Percentiles rank a stretch among this genome's conserved stretches.
These are phyloP conservation scores for Sitta europaea DNA, from an alignment of 2,113 vertebrate genomes.

Conservation along the genomic window DNA sequence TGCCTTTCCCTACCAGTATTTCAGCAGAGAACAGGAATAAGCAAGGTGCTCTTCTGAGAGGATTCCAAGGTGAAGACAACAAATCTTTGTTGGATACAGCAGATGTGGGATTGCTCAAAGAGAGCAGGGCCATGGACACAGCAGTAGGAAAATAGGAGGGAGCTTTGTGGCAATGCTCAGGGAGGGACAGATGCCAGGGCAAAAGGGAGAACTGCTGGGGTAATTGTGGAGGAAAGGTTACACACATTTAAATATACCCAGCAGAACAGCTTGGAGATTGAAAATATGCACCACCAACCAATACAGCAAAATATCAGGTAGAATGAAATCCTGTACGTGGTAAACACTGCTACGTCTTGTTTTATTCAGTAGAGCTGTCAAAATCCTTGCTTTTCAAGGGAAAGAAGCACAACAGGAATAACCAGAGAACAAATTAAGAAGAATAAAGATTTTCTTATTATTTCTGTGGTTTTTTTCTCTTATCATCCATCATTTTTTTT, in stretches of 20 bases:
- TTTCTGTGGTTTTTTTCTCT: background rate
- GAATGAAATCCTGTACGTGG: background rate
- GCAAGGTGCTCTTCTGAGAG: background rate
- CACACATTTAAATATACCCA: background rate
- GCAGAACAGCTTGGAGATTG: background rate
- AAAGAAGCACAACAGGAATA: background rate
- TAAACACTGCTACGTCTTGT: background rate
- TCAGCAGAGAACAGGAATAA: background rate
- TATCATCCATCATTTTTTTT: background rate
- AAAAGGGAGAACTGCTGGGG: background rate
- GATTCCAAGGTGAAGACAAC: background rate
- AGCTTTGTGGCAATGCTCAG: background rate
- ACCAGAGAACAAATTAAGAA: background rate
- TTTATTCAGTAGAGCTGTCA: background rate
- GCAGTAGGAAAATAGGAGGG: background rate
- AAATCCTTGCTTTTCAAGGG: background rate
- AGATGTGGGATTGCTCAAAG: background rate
- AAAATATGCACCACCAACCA: background rate
- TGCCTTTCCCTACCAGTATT: background rate
- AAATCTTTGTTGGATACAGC: background rate
- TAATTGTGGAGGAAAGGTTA: background rate
- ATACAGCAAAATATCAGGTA: background rate
- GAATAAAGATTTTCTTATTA: background rate
- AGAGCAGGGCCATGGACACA: background rate
- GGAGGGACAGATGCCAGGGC: background rate